Evolutionary conservation across 2,113 vertebrate species (phyloP).

Genomic region (Clinocottus analis): DNA sequence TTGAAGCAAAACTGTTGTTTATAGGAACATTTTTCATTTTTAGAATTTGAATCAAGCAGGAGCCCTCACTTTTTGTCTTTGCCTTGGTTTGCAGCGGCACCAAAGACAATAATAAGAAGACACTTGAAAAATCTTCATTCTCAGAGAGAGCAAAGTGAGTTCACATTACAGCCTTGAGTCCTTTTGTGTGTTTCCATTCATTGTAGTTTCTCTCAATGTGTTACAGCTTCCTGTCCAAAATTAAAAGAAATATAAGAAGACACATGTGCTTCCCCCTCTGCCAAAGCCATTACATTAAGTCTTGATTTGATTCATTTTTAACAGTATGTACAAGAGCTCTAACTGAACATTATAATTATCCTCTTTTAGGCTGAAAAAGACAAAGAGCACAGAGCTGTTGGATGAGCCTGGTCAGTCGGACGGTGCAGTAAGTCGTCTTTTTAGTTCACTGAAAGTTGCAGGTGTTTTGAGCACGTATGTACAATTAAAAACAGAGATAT

Average conservation of each 20-base stretch:
- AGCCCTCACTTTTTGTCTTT: slow-evolving; percentile 15
- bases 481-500: background rate
- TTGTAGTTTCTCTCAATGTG: background rate
- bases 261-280: background rate
- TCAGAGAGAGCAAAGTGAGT: slow-evolving; percentile 90
- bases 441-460: background rate
- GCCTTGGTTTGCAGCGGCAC: slow-evolving; percentile 82
- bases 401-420: slow-evolving; percentile 62
- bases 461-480: background rate
- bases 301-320: slow-evolving; percentile 5
- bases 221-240: background rate
- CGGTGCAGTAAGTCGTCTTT: slow-evolving; percentile 60
- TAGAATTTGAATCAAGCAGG: slow-evolving; percentile 3
- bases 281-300: background rate
- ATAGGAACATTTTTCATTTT: slow-evolving; percentile 7
- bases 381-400: slow-evolving; percentile 65
- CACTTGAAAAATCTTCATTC: slow-evolving; percentile 79
- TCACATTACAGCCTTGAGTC: slow-evolving; percentile 12
- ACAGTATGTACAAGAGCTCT: background rate
- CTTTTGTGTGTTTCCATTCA: slow-evolving; percentile 16
- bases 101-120: slow-evolving; percentile 90
- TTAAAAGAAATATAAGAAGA: background rate
- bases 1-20: slow-evolving; percentile 25
- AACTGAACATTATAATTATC: slow-evolving; percentile 29
- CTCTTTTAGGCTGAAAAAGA: slow-evolving; percentile 69